Conservation (phyloP, 2,113 vertebrate species). For the Pachypanchax playfairii region DNA sequence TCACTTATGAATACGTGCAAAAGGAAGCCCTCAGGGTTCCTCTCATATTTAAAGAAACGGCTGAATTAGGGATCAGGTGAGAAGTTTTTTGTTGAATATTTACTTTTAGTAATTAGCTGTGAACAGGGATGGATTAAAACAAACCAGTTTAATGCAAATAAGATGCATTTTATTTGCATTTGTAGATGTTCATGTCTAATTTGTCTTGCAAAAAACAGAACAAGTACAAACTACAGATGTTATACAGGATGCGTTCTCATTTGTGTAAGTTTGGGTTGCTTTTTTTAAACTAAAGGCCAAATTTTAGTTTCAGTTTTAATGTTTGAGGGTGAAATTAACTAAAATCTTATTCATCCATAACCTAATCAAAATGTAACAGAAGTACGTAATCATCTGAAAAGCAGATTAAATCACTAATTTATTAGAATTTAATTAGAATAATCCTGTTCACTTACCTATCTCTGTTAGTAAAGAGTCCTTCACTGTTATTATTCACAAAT, state of each 20-base stretch:
- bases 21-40: conserved; percentile 91
- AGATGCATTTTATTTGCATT: background rate
- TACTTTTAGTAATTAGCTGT: no score
- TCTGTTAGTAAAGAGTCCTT: background rate
- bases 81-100: conserved; percentile 31
- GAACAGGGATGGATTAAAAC: no score
- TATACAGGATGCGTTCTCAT: background rate
- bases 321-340: background rate
- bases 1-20: conserved; percentile 96
- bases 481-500: background rate
- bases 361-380: background rate
- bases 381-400: no score
- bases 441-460: no score
- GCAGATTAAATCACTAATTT: no score
- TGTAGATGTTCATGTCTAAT: background rate
- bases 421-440: no score
- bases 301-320: background rate
- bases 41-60: conserved; percentile 91
- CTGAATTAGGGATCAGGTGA: conserved; percentile 97
- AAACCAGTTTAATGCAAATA: background rate
- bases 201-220: background rate
- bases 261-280: background rate
- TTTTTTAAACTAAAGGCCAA: background rate
- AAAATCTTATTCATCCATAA: background rate
- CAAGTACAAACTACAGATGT: background rate